Evolutionary conservation across 2,797 vertebrate species (phyloP).

Genomic region (Alca torda): DNA sequence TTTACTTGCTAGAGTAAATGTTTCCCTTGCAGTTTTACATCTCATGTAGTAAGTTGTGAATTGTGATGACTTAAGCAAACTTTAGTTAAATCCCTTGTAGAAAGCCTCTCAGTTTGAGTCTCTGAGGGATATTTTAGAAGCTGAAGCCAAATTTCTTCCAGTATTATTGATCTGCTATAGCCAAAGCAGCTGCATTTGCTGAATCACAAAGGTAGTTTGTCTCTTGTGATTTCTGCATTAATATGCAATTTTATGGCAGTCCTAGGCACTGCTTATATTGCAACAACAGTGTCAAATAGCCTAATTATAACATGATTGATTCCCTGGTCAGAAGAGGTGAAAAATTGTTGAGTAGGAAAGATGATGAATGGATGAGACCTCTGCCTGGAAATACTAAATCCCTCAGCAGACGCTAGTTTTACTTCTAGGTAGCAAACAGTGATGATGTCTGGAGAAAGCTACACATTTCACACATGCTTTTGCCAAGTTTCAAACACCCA

Average conservation of each 20-base stretch:
- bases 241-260: constrained; percentile 4
- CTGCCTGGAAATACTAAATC: background rate
- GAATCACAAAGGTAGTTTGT: background rate
- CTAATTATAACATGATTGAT: constrained; percentile 37
- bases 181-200: background rate
- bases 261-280: constrained; percentile 17
- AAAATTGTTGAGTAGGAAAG: background rate
- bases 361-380: background rate
- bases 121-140: background rate
- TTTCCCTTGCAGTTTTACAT: background rate
- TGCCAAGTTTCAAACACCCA: background rate
- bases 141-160: background rate
- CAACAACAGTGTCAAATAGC: constrained; percentile 25
- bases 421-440: background rate
- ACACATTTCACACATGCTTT: background rate
- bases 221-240: constrained; percentile 26
- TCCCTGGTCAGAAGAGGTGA: constrained; percentile 10
- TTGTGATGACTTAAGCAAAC: background rate
- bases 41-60: background rate
- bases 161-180: background rate
- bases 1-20: background rate
- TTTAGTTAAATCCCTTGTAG: background rate
- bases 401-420: background rate
- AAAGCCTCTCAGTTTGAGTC: background rate
- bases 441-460: background rate